Conservation (phyloP, 2,888 invertebrate species). For the Pollenia angustigena region DNA sequence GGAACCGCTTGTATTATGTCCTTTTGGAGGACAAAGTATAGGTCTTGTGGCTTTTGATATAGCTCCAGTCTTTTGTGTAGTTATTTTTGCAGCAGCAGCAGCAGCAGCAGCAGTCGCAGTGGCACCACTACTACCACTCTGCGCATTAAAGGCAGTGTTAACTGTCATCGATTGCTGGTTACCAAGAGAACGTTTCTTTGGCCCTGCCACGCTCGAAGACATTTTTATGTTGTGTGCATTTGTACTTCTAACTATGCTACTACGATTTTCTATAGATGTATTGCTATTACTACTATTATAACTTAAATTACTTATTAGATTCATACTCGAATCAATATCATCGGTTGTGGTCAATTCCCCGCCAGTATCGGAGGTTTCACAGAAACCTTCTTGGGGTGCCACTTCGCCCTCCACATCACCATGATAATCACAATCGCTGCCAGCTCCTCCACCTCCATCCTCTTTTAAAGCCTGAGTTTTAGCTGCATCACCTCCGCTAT, state of each 20-base stretch:
- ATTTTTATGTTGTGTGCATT: slow-evolving; percentile 75
- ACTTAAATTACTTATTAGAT: slow-evolving; percentile 83
- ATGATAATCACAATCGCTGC: slow-evolving; percentile 81
- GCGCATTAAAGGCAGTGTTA: slow-evolving; percentile 76
- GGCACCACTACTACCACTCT: slow-evolving; percentile 35
- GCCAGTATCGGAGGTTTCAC: slow-evolving; percentile 83
- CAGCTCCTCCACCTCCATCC: slow-evolving; percentile 68
- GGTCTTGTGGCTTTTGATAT: slow-evolving; percentile 77
- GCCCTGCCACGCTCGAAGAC: slow-evolving; percentile 59
- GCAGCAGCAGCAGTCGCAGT: neutral
- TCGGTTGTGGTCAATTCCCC: slow-evolving; percentile 82
- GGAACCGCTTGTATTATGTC: slow-evolving; percentile 71
- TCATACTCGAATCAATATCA: slow-evolving; percentile 81
- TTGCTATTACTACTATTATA: slow-evolving; percentile 84
- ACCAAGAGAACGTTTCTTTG: slow-evolving; percentile 13
- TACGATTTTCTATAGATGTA: slow-evolving; percentile 81
- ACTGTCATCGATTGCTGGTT: slow-evolving; percentile 37
- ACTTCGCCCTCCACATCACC: slow-evolving; percentile 77
- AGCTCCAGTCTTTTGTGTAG: slow-evolving; percentile 80
- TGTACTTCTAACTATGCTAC: slow-evolving; percentile 73
- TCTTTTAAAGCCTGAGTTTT: slow-evolving; percentile 7
- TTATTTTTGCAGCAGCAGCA: slow-evolving; percentile 16
- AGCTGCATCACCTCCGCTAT: neutral
- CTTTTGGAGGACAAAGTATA: slow-evolving; percentile 78
- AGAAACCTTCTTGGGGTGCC: slow-evolving; percentile 81